Conservation (phyloP, 2,113 vertebrate species). For the Panthera uncia region DNA sequence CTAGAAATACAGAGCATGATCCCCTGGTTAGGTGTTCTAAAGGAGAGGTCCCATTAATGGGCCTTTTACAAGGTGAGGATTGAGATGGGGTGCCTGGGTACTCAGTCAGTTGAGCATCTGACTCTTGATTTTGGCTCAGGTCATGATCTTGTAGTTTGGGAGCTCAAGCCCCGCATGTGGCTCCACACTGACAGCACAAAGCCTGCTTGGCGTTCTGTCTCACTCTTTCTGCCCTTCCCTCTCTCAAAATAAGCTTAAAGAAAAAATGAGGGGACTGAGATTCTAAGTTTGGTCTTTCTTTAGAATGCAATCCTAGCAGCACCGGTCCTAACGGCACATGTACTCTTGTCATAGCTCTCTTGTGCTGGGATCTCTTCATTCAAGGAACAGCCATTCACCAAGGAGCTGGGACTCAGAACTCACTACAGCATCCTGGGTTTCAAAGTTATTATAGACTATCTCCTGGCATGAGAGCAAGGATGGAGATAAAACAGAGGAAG, state of each 20-base stretch:
- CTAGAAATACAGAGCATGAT: background rate
- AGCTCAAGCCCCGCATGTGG: no score
- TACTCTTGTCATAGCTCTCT: background rate
- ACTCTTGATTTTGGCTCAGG: no score
- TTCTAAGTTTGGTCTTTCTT: background rate
- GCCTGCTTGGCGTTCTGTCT: no score
- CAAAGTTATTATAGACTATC: background rate
- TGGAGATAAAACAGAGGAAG: background rate
- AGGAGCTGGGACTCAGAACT: background rate
- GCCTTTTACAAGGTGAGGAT: background rate
- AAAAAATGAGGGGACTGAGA: background rate
- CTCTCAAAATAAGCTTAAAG: no score
- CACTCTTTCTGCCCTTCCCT: no score
- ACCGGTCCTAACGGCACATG: accelerated
- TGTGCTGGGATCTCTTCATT: background rate
- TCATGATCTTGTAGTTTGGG: no score
- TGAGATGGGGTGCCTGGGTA: no score
- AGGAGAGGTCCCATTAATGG: background rate
- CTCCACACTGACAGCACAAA: no score
- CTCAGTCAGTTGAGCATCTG: no score
- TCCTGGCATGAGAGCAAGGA: background rate
- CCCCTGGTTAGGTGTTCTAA: background rate
- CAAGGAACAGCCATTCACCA: background rate
- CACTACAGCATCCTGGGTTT: background rate
- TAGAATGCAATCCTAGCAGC: background rate